A percentile compares a stretch with the other conserved stretches of the same genome.
Evolutionary conservation across 1,140 invertebrate species (phyloP).

Genomic region (Drosophila parabipectinata): DNA sequence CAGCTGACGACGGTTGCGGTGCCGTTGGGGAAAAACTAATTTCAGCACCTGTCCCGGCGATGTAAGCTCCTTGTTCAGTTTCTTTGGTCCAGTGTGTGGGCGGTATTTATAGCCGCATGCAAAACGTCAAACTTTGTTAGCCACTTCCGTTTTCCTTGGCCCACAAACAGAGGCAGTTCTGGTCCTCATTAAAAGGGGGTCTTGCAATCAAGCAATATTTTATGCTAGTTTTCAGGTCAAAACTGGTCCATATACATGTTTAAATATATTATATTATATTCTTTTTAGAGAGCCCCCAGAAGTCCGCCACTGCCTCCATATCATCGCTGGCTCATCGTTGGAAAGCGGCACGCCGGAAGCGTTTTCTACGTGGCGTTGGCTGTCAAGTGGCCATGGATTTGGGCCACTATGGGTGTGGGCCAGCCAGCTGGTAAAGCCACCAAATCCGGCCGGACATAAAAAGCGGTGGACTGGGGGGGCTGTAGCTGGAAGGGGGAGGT

Average conservation of each 20-base stretch:
- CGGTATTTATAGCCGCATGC: slow-evolving; percentile 44
- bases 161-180: slow-evolving; percentile 23
- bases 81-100: slow-evolving; percentile 42
- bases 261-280: too few relatives aligned
- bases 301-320: background rate
- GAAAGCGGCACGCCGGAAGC: slow-evolving; percentile 61
- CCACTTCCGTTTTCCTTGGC: slow-evolving; percentile 55
- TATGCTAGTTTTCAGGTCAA: background rate
- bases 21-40: slow-evolving; percentile 59
- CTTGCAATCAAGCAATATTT: background rate
- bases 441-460: slow-evolving; percentile 20
- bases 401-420: slow-evolving; percentile 43
- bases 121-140: slow-evolving; percentile 71
- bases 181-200: background rate
- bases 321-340: slow-evolving; percentile 25
- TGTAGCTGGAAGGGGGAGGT: background rate
- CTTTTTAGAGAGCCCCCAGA: background rate
- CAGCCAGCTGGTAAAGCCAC: slow-evolving; percentile 30
- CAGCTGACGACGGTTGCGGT: slow-evolving; percentile 18
- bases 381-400: slow-evolving; percentile 74
- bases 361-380: slow-evolving; percentile 67
- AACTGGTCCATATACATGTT: too few relatives aligned
- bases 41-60: slow-evolving; percentile 61
- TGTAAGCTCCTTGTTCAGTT: slow-evolving; percentile 45
- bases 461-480: background rate